Percentiles rank a stretch among this genome's conserved stretches.
Evolutionary conservation across 2,113 vertebrate genomes (phyloP).

Genomic region (Phalacrocorax pelagicus): DNA sequence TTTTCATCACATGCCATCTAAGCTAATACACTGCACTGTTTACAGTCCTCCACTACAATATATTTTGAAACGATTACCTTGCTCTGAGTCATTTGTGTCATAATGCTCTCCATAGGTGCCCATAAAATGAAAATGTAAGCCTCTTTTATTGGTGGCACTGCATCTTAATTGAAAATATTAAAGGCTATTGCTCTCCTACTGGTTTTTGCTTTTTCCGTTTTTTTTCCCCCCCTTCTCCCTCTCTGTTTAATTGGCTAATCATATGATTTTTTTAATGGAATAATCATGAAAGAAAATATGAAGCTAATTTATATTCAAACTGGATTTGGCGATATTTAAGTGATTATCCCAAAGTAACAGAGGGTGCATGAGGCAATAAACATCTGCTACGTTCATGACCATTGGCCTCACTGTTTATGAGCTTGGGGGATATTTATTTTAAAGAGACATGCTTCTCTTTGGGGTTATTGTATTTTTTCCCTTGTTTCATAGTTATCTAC

Average conservation of each 20-base stretch:
- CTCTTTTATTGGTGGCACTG: slow-evolving; percentile 79
- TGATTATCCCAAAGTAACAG: slow-evolving; percentile 76
- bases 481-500: slow-evolving; percentile 8
- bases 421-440: slow-evolving; percentile 71
- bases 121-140: slow-evolving; percentile 82
- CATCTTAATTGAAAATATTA: slow-evolving; percentile 85
- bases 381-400: slow-evolving; percentile 75
- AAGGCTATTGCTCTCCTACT: slow-evolving; percentile 76
- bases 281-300: slow-evolving; percentile 76
- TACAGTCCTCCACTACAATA: slow-evolving; percentile 76
- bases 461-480: background rate
- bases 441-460: slow-evolving; percentile 65
- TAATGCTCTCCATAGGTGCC: slow-evolving; percentile 81
- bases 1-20: slow-evolving; percentile 76
- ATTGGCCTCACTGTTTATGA: slow-evolving; percentile 71
- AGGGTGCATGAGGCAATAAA: slow-evolving; percentile 72
- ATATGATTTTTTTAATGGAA: slow-evolving; percentile 73
- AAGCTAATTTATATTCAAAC: slow-evolving; percentile 78
- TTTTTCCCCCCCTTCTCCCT: background rate
- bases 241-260: slow-evolving; percentile 76
- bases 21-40: slow-evolving; percentile 75
- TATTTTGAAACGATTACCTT: slow-evolving; percentile 82
- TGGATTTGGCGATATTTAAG: slow-evolving; percentile 74
- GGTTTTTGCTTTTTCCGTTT: background rate
- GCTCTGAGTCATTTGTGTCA: slow-evolving; percentile 80